Conservation (phyloP, 2,888 invertebrate species). For the Hipparchia semele region DNA sequence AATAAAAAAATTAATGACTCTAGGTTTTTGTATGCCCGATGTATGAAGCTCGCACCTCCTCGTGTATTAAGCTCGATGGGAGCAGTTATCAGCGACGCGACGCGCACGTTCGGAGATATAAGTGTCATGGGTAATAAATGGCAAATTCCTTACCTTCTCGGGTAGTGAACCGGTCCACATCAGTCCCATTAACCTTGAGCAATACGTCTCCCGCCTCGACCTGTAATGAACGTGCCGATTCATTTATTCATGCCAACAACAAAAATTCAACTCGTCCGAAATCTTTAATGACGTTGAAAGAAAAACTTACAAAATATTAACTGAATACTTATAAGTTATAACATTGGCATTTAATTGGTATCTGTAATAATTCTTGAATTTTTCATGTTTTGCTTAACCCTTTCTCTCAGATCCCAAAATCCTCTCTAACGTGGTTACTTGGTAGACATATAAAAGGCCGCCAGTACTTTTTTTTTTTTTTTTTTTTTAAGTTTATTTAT, state of each 20-base stretch:
- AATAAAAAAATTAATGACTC: too few species aligned
- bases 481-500: too few species aligned
- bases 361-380: too few species aligned
- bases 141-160: conserved; percentile 91
- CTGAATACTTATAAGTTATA: background rate
- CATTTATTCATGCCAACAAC: conserved; percentile 31
- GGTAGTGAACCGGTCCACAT: conserved; percentile 95
- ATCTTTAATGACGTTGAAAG: background rate
- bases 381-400: too few species aligned
- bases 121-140: conserved; percentile 67
- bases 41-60: too few species aligned
- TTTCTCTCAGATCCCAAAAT: too few species aligned
- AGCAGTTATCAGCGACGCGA: conserved; percentile 42
- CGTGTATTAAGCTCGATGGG: background rate
- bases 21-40: too few species aligned
- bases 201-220: conserved; percentile 97
- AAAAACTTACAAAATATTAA: background rate
- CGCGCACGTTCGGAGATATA: conserved; percentile 47
- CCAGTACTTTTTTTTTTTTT: too few species aligned
- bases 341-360: too few species aligned
- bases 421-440: too few species aligned
- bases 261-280: conserved; percentile 13
- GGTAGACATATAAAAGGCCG: too few species aligned
- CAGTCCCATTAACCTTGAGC: conserved; percentile 96
- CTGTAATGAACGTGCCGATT: conserved; percentile 82